These are phyloP conservation scores for Sylvietta virens DNA, from an alignment of 2,113 vertebrate species.

Conservation along the genomic window DNA sequence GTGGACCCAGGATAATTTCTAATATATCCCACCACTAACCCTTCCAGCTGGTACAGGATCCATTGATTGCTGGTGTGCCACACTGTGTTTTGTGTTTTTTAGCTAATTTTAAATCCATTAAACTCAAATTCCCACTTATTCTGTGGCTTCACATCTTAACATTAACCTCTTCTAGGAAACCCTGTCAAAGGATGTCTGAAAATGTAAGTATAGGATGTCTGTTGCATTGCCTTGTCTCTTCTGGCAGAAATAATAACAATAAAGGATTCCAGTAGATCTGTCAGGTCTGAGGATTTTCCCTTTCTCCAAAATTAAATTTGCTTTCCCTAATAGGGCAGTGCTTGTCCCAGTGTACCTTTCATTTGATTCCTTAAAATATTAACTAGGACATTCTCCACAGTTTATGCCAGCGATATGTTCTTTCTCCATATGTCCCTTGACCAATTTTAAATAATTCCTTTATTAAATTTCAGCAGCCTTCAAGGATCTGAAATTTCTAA, in stretches of 20 bases:
- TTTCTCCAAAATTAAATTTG: background rate
- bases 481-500: conserved; percentile 15
- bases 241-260: background rate
- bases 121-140: conserved; percentile 10
- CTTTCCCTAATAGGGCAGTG: background rate
- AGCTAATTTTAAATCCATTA: conserved; percentile 42
- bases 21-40: background rate
- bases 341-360: background rate
- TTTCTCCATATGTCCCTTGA: background rate
- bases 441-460: conserved; percentile 9
- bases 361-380: background rate
- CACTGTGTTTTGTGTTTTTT: background rate
- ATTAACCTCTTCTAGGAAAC: conserved; percentile 22
- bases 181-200: conserved; percentile 12
- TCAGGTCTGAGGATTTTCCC: background rate
- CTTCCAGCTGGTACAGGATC: background rate
- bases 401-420: background rate
- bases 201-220: background rate
- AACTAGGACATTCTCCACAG: background rate
- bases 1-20: background rate
- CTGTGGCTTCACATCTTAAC: background rate
- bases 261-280: background rate
- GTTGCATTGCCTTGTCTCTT: background rate
- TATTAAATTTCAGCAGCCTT: background rate
- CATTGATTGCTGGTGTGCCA: background rate